Evolutionary conservation across 2,888 invertebrate genomes (phyloP), one percentile per base, ranked within the genome.

Genomic region (Aricia artaxerxes): DNA sequence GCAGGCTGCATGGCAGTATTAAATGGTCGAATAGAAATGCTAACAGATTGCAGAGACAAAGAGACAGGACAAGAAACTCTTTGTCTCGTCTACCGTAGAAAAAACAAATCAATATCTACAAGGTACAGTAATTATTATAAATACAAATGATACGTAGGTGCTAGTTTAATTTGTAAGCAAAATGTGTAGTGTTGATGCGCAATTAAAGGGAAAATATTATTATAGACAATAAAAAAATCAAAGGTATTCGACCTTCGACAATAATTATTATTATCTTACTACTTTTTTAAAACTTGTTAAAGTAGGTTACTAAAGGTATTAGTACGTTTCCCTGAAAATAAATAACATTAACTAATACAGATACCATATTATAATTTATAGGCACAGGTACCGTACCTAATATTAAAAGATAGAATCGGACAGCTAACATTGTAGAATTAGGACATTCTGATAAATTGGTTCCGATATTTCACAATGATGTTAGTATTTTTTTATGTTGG

Each of bases 391-490:
- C 61, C 3, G n/a, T 24, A 61, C n/a, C 24, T 61, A 24, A 24
- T 7, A 61, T 7, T n/a, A 61, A 31, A 31, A 64, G 31, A 31
- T 31, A 31, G 4, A 31, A 31, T 31, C 7, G 11, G 24, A 31
- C 11, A 31, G 9, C 64, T 11, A 61, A n/a, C 61, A 64, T 64
- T 64, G 9, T 31, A 64, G 24, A 64, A 64, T 64, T 11, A 31
- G 24, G 69, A 38, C 69, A 69, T 38, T 69, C 35, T 38, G 69
- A 35, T 35, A 38, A 35, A 69, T 69, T 35, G 69, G 69, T 35
- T 11, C 13, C 69, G 64, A 69, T 69, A 69, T 69, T 69, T 69
- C 35, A 69, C 35, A 69, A 13, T 69, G 69, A 69, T 35, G 35
- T 69, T 35, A 24, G 5, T 38, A 11, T 38, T 69, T 69, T 38